Conservation (phyloP, 2,888 invertebrate species). For the Teinopalpus imperialis region DNA sequence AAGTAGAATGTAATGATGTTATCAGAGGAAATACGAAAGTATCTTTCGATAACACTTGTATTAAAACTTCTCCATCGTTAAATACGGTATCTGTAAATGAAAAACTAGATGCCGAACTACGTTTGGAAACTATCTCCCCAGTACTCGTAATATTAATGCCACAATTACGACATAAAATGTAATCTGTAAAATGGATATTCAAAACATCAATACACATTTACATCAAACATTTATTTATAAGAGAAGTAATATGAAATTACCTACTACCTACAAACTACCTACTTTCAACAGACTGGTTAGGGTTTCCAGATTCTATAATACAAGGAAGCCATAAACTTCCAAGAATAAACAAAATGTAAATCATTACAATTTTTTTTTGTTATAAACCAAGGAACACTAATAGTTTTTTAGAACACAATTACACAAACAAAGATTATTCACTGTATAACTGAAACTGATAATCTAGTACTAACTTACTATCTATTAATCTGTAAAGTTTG, state of each 20-base stretch:
- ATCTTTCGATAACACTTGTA: slow-evolving; percentile 50
- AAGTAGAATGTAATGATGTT: slow-evolving; percentile 45
- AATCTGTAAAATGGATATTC: slow-evolving; percentile 44
- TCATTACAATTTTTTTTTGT: slow-evolving; percentile 19
- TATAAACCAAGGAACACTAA: no score
- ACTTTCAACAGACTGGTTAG: slow-evolving; percentile 7
- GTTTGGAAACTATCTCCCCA: slow-evolving; percentile 43
- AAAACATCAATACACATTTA: no score
- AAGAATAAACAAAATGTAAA: slow-evolving; percentile 13
- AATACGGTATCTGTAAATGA: slow-evolving; percentile 53
- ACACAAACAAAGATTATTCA: no score
- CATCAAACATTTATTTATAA: neutral
- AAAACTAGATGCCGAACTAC: slow-evolving; percentile 41
- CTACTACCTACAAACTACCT: neutral
- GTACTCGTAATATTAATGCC: slow-evolving; percentile 46
- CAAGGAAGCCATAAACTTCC: slow-evolving; percentile 13
- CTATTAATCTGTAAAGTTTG: no score
- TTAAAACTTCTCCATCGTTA: slow-evolving; percentile 44
- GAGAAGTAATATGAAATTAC: no score
- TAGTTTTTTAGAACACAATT: no score
- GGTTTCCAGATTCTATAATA: slow-evolving; percentile 6
- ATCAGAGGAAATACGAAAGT: slow-evolving; percentile 50
- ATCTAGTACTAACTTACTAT: no score
- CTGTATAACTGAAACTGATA: no score
- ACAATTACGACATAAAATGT: slow-evolving; percentile 54